Conservation (phyloP, 2,888 invertebrate species). For the Nudaria mundana region DNA sequence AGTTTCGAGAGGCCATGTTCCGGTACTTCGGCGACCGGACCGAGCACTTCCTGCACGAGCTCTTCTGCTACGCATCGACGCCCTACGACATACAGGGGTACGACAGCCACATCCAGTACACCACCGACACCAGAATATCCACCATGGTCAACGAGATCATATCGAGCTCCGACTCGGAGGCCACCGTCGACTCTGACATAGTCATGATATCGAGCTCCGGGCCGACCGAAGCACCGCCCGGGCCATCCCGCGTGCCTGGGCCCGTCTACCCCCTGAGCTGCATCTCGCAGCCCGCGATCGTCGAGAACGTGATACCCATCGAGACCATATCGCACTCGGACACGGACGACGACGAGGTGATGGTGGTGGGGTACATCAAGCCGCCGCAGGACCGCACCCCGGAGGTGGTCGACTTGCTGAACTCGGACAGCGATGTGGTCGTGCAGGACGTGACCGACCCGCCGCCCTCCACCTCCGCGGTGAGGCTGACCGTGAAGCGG, state of each 20-base stretch:
- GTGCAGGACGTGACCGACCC: slow-evolving; percentile 50
- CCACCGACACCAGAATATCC: slow-evolving; percentile 76
- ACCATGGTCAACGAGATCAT: slow-evolving; percentile 80
- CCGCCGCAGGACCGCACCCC: slow-evolving; percentile 85
- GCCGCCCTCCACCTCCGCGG: slow-evolving; percentile 40
- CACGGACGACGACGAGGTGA: slow-evolving; percentile 78
- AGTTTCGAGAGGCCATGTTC: slow-evolving; percentile 86
- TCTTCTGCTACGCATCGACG: slow-evolving; percentile 92
- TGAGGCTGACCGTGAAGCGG: slow-evolving; percentile 45
- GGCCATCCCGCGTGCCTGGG: slow-evolving; percentile 32
- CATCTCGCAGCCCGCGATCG: slow-evolving; percentile 42
- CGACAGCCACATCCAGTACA: slow-evolving; percentile 86
- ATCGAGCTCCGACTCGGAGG: slow-evolving; percentile 49
- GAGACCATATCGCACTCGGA: slow-evolving; percentile 74
- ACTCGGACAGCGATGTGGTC: slow-evolving; percentile 78
- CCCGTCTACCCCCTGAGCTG: slow-evolving; percentile 53
- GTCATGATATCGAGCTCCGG: slow-evolving; percentile 32
- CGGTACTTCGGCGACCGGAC: slow-evolving; percentile 87
- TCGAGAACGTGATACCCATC: slow-evolving; percentile 59
- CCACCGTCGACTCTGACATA: slow-evolving; percentile 38
- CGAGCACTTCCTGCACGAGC: slow-evolving; percentile 94
- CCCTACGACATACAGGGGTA: slow-evolving; percentile 92
- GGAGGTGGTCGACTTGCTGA: slow-evolving; percentile 81
- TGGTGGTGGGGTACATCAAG: slow-evolving; percentile 84
- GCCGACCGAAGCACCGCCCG: slow-evolving; percentile 26